Conservation (phyloP, 1,140 invertebrate genomes). For the Drosophila burlai region DNA sequence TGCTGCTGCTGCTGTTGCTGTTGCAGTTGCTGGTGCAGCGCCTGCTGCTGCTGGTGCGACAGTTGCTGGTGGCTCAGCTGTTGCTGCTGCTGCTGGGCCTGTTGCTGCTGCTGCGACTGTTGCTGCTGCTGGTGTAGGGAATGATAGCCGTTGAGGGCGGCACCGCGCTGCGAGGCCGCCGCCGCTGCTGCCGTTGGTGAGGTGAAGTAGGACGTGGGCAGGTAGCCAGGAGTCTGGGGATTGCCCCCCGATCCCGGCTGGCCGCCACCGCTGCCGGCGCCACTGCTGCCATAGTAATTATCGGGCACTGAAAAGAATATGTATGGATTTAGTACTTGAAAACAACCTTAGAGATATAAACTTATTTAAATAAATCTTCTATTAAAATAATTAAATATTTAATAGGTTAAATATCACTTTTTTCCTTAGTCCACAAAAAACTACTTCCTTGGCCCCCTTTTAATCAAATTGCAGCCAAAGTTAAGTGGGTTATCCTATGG, state of each 20-base stretch:
- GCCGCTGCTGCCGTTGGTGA: conserved; percentile 75
- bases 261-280: conserved; percentile 52
- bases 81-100: conserved; percentile 72
- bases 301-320: conserved; percentile 68
- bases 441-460: no score
- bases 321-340: not conserved
- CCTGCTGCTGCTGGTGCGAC: conserved; percentile 78
- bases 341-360: not conserved
- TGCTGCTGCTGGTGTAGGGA: conserved; percentile 42
- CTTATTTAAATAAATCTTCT: not conserved
- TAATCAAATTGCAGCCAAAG: no score
- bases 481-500: no score
- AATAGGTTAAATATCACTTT: no score
- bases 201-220: conserved; percentile 81
- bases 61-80: conserved; percentile 78
- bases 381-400: no score
- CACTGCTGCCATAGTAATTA: conserved; percentile 76
- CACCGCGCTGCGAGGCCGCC: conserved; percentile 65
- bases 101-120: conserved; percentile 72
- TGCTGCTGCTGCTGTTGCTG: conserved; percentile 84
- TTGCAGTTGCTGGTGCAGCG: conserved; percentile 83
- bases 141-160: conserved; percentile 71
- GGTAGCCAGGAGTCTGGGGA: conserved; percentile 61
- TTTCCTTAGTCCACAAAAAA: no score
- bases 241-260: conserved; percentile 51